phyloP scores from a whole-genome alignment of 2,113 vertebrate species.

The Neolamprologus cancellatus region DNA sequence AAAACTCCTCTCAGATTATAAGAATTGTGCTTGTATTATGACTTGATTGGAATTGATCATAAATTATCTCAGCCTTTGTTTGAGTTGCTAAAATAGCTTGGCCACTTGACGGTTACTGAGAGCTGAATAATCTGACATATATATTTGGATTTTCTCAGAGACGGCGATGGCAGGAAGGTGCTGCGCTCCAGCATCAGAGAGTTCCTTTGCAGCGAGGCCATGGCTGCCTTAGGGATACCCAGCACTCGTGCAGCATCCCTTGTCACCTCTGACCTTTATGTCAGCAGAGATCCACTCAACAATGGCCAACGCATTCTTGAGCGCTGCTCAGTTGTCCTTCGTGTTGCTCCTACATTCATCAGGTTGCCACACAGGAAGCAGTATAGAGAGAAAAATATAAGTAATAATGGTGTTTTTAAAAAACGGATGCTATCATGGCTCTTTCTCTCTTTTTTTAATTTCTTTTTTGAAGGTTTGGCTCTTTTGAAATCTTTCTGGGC shows the following conservation, averaged over 20 bases:
- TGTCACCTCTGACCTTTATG: conserved; percentile 76
- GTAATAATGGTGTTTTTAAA: neutral
- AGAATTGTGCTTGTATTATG: neutral
- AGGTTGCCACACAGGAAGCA: neutral
- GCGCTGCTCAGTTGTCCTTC: conserved; percentile 78
- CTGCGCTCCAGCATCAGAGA: conserved; percentile 85
- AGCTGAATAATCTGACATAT: neutral
- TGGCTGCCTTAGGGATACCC: conserved; percentile 82
- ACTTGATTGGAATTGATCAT: neutral
- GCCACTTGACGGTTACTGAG: neutral
- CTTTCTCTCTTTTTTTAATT: neutral
- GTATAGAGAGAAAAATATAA: neutral
- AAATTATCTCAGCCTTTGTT: neutral
- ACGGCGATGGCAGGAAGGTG: conserved; percentile 84
- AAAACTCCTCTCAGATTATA: neutral
- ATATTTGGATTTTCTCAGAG: conserved; percentile 55
- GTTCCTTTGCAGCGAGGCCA: conserved; percentile 88
- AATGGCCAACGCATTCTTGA: conserved; percentile 77
- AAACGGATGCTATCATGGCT: neutral
- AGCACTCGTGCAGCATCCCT: conserved; percentile 81
- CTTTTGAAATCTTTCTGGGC: conserved; percentile 88
- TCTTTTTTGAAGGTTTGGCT: conserved; percentile 78
- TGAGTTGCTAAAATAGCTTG: neutral
- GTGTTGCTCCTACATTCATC: conserved; percentile 20
- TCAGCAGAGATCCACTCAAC: conserved; percentile 77